These are phyloP conservation scores for Plotosus lineatus DNA, from an alignment of 2,113 vertebrate genomes.

Conservation along the genomic window DNA sequence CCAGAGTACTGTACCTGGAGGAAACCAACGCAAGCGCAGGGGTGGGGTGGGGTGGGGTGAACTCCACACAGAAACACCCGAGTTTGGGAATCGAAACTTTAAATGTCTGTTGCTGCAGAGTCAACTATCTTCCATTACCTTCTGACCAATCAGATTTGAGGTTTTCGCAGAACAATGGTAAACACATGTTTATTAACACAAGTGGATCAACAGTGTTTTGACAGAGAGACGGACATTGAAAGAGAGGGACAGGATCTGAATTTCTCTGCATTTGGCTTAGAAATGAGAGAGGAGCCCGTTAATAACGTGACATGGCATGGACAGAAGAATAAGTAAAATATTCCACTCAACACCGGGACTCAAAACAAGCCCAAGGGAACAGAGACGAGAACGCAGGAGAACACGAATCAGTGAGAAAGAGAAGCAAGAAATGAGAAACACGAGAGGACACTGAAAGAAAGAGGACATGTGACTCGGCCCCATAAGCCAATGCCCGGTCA, in stretches of 20 bases:
- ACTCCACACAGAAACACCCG: too few species aligned
- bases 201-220: neutral
- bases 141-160: neutral
- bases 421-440: neutral
- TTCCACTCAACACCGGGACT: conserved; percentile 16
- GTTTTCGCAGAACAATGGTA: neutral
- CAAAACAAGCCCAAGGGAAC: conserved; percentile 38
- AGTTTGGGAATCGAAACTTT: too few species aligned
- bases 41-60: too few species aligned
- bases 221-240: neutral
- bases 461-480: neutral
- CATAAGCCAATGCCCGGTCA: neutral
- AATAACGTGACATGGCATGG: conserved; percentile 25
- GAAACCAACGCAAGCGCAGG: too few species aligned
- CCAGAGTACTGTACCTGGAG: too few species aligned
- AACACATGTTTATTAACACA: neutral
- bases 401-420: neutral
- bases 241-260: neutral
- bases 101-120: too few species aligned
- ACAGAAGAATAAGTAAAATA: conserved; percentile 30
- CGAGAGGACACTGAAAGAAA: conserved; percentile 3
- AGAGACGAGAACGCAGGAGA: neutral
- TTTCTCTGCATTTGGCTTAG: conserved; percentile 12
- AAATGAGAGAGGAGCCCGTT: conserved; percentile 30
- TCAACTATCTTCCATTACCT: neutral